A percentile compares a stretch with the other conserved stretches of the same genome.
Evolutionary conservation across 2,888 invertebrate genomes (phyloP).

Genomic region (Hypomecis atomaria): DNA sequence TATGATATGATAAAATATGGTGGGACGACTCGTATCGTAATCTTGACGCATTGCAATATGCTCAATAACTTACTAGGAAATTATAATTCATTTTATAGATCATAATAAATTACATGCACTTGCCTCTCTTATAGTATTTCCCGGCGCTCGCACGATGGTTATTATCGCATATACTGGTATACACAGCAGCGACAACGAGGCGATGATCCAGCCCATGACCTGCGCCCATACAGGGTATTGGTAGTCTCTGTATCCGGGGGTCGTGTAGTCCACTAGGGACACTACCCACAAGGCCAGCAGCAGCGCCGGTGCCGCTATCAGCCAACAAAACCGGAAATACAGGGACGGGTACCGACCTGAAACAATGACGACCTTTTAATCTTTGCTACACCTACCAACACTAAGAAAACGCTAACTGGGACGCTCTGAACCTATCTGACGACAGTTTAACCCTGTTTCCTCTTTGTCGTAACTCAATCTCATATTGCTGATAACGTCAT

Average conservation of each 20-base stretch:
- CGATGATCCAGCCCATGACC: slow-evolving; percentile 93
- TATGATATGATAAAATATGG: slow-evolving; percentile 21
- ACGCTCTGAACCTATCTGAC: not conserved
- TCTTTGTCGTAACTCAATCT: not conserved
- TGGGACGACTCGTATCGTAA: slow-evolving; percentile 23
- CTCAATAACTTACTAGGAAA: not conserved
- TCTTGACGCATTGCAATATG: slow-evolving; percentile 35
- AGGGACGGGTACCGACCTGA: slow-evolving; percentile 87
- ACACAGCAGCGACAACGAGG: slow-evolving; percentile 92
- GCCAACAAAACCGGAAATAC: slow-evolving; percentile 95
- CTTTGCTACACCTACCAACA: too few species aligned
- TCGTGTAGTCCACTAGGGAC: slow-evolving; percentile 93
- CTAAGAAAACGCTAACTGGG: too few species aligned
- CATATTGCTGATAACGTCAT: slow-evolving; percentile 6
- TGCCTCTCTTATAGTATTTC: slow-evolving; percentile 90
- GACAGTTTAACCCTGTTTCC: not conserved
- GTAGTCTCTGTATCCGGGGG: slow-evolving; percentile 93
- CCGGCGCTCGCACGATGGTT: slow-evolving; percentile 88
- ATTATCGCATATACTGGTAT: slow-evolving; percentile 93
- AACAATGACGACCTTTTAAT: slow-evolving; percentile 27
- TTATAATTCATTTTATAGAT: too few species aligned
- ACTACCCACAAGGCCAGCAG: slow-evolving; percentile 95
- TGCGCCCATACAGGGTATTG: slow-evolving; percentile 94
- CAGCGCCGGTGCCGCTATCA: slow-evolving; percentile 91
- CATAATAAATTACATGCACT: slow-evolving; percentile 14